Evolutionary conservation across 2,113 vertebrate species (phyloP).

Genomic region (Syrrhaptes paradoxus): DNA sequence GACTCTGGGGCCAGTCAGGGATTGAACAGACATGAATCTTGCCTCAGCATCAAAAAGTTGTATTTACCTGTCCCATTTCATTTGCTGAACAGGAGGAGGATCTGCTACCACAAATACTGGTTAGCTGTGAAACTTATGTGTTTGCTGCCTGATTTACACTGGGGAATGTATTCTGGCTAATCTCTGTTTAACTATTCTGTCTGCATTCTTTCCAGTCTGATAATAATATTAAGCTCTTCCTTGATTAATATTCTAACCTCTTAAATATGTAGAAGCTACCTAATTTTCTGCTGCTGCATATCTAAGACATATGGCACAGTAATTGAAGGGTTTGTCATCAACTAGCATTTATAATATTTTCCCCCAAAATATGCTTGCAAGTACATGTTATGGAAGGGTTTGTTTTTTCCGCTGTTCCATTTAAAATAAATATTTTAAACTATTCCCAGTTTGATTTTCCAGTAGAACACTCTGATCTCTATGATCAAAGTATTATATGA

Average conservation of each 20-base stretch:
- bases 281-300: slow-evolving; percentile 58
- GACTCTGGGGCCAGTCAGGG: neutral
- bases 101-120: neutral
- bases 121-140: neutral
- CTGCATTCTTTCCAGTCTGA: slow-evolving; percentile 37
- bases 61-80: neutral
- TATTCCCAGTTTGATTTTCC: slow-evolving; percentile 15
- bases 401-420: neutral
- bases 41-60: neutral
- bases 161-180: neutral
- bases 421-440: slow-evolving; percentile 59
- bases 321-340: slow-evolving; percentile 66
- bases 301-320: slow-evolving; percentile 16
- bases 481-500: slow-evolving; percentile 35
- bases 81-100: neutral
- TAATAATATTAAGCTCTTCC: slow-evolving; percentile 49
- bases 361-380: slow-evolving; percentile 1
- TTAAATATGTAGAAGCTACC: slow-evolving; percentile 70
- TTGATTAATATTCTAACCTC: slow-evolving; percentile 58
- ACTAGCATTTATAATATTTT: slow-evolving; percentile 33
- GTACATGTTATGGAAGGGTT: neutral
- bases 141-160: neutral
- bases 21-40: neutral
- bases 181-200: slow-evolving; percentile 64
- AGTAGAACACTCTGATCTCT: slow-evolving; percentile 45